Conservation (phyloP, 1,140 invertebrate species). For the Steinernema feltiae region DNA sequence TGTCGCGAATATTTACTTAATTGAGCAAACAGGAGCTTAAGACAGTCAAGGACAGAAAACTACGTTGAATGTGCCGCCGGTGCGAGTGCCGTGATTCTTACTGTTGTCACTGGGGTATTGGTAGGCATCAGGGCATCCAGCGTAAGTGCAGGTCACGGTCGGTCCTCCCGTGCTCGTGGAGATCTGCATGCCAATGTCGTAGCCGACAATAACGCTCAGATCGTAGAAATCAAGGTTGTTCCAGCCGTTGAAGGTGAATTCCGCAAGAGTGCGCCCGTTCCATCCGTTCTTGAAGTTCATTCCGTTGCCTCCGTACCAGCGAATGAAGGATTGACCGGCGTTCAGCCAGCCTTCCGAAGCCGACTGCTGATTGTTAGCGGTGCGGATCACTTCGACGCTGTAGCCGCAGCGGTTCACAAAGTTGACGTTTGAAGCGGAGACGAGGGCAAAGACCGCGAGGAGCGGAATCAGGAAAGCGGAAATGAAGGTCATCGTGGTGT, state of each 20-base stretch:
- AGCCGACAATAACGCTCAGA: slow-evolving; percentile 30
- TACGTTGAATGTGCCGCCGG: neutral
- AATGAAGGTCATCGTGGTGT: too few relatives aligned
- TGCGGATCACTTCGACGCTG: slow-evolving; percentile 18
- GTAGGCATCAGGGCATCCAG: neutral
- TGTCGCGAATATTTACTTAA: too few relatives aligned
- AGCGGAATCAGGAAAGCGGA: neutral
- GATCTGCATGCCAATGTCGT: slow-evolving; percentile 24
- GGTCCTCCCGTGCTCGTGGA: neutral
- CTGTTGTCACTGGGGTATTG: neutral
- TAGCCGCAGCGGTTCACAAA: neutral
- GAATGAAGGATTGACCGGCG: slow-evolving; percentile 13
- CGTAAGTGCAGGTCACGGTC: neutral
- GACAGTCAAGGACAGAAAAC: neutral
- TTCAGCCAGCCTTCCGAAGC: neutral
- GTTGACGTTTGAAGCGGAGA: neutral
- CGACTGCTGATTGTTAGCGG: slow-evolving; percentile 16
- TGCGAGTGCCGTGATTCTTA: neutral
- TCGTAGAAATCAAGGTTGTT: slow-evolving; percentile 27
- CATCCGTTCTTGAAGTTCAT: slow-evolving; percentile 31
- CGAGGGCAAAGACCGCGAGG: neutral
- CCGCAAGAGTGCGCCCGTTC: slow-evolving; percentile 24
- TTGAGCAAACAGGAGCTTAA: too few relatives aligned
- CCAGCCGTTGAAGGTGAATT: slow-evolving; percentile 30
- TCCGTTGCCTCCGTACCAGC: slow-evolving; percentile 16